Base-by-base conservation (phyloP, 1,140 invertebrate genomes). In the Venturia canescens region DNA sequence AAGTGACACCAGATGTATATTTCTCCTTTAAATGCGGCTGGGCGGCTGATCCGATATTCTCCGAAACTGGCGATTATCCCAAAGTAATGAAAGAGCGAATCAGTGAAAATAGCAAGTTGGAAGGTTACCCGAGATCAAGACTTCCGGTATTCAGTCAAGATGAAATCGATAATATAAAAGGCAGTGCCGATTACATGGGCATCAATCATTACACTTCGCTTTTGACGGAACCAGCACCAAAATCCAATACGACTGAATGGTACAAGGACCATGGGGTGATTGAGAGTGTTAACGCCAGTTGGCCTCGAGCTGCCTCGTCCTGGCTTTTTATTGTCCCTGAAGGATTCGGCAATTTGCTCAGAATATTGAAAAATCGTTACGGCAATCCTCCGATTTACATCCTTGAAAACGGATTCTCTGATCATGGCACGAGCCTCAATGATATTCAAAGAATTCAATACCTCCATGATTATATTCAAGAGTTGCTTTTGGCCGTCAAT, bases 391-490 rank as follows among this genome's bases (percentile, higher is more conserved):
- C 90, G n/a, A 90, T 96, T 1, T 89, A 94, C 9, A 91, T 97
- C 2, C 95, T 95, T 0, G 96, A 96, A 92, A 96, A 96, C 86
- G 96, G 96, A 27, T 93, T 88, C 89, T 88, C 85, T 81, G 84
- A 91, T 2, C 84, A 88, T 76, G 15, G 70, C 13, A 83, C 82
- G 76, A 78, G 2, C n/a, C 69, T 82, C 50, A 78, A 81, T 11
- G 86, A 90, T 82, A 53, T 34, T 16, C 81, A 84, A 0, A 86
- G 89, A 67, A 85, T 90, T 18, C 50, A 85, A 7, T 95, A 94
- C 82, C 93, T 92, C 9, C 88, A 94, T 86, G 86, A 90, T 92
- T 89, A 74, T 93, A 92, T 89, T 87, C 87, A 69, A 91, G 90
- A 1, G 92, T 93, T 87, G 78, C 44, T 87, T 4, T 21, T 50